These are phyloP conservation scores for Sebastes kiyomatsui DNA, from an alignment of 2,797 vertebrate species.

Conservation along the genomic window DNA sequence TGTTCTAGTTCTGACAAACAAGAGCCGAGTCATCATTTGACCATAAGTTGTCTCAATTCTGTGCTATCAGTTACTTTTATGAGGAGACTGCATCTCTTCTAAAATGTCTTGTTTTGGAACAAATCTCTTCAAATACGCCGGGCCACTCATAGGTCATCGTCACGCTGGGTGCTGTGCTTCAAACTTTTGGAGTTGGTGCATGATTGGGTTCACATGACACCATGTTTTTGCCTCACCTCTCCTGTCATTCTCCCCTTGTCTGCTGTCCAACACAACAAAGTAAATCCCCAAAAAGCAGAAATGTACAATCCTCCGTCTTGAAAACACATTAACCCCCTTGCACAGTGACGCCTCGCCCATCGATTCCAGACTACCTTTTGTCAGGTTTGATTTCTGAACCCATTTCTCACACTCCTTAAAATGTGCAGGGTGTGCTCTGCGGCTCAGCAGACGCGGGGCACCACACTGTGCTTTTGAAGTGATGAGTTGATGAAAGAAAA, in stretches of 20 bases:
- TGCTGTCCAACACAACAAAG: neutral
- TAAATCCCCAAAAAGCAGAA: conserved; percentile 33
- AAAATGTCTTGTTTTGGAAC: conserved; percentile 10
- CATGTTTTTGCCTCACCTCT: conserved; percentile 2
- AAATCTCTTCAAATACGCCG: neutral
- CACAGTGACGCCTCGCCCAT: conserved; percentile 2
- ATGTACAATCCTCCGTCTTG: conserved; percentile 8
- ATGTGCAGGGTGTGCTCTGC: neutral
- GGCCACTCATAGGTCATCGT: neutral
- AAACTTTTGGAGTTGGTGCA: neutral
- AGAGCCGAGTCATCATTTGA: neutral
- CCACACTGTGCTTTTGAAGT: neutral
- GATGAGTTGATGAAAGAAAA: neutral
- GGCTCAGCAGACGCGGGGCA: neutral
- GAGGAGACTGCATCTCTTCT: neutral
- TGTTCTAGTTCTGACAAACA: neutral
- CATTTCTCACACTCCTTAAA: conserved; percentile 33
- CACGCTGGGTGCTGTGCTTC: neutral
- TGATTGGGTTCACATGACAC: conserved; percentile 33
- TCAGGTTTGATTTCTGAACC: conserved; percentile 52
- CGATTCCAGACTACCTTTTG: conserved; percentile 34
- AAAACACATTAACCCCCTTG: conserved; percentile 37
- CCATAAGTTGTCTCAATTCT: neutral
- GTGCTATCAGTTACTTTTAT: neutral
- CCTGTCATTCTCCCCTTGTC: neutral